Evolutionary conservation across 1,140 invertebrate species (phyloP), one percentile per base, ranked within the genome.

Genomic region (Drosophila tristis): DNA sequence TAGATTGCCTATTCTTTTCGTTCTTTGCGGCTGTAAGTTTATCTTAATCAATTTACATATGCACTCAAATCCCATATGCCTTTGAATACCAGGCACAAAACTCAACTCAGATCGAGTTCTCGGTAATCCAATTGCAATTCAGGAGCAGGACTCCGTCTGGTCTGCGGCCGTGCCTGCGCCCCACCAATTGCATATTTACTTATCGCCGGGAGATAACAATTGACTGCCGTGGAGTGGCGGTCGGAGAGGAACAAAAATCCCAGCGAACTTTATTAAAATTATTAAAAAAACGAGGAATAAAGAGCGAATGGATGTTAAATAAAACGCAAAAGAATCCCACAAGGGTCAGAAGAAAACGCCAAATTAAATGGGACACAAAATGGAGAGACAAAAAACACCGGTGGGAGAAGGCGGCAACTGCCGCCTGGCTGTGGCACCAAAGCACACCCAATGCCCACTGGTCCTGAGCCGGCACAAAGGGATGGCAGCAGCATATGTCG

Each of bases 181-280:
- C 15, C 15, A n/a, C 31, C 51, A 67, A 48, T 50, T 71, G 75
- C 60, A 58, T 86, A 80, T 87, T 86, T 86, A 81, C 81, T 86
- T 86, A 86, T 81, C 68, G 70, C 51, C 29, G 53, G 29, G 70
- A 74, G 81, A 86, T 86, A 87, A 75, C 81, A 86, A 86, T 86
- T 86, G 82, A 86, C 82, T 86, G 57, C 51, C 26, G 77, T 31
- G 55, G 15, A 8, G 63, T 39, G 13, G 26, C 47, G 29, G 54
- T 11, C 44, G 60, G 15, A 26, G 56, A 49, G 43, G 7, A 15
- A 9, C 45, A 63, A 72, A 74, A 81, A 87, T 86, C 78, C 51
- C 70, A 9, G 65, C 64, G 82, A 81, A 86, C 78, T 86, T 86
- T 86, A 86, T 86, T 86, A 86, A 87, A 86, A 87, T 86, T 78